Conservation (phyloP, 2,888 invertebrate species). For the Dryadula phaetusa region DNA sequence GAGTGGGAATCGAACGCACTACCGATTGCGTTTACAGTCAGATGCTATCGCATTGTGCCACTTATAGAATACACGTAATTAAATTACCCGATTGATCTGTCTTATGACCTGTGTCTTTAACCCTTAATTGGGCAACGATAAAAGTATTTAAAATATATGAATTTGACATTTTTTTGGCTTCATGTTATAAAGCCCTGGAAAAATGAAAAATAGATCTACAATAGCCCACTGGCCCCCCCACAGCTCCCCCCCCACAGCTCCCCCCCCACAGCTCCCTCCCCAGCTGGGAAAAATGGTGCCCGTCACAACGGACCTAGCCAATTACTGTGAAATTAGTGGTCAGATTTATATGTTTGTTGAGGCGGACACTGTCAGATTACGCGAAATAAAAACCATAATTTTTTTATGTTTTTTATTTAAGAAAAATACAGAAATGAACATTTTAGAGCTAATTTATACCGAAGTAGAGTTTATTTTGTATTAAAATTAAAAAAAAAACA, state of each 20-base stretch:
- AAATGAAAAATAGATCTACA: conserved; percentile 6
- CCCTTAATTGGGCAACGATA: conserved; percentile 7
- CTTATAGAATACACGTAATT: too few relatives aligned
- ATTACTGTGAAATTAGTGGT: not conserved
- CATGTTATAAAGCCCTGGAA: conserved; percentile 6
- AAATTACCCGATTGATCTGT: too few relatives aligned
- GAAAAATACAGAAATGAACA: not conserved
- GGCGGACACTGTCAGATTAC: not conserved
- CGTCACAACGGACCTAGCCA: not conserved
- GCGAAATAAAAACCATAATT: not conserved
- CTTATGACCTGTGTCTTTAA: not conserved
- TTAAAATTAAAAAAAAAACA: conserved; percentile 42
- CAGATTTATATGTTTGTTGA: conserved; percentile 1
- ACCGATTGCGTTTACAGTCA: too few relatives aligned
- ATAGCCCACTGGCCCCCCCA: conserved; percentile 4
- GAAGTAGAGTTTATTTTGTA: conserved; percentile 30
- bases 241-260: too few relatives aligned
- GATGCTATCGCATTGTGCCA: too few relatives aligned
- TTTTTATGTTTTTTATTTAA: conserved; percentile 4
- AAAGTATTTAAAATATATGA: conserved; percentile 9
- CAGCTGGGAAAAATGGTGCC: not conserved
- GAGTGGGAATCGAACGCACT: too few relatives aligned
- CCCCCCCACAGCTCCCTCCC: too few relatives aligned
- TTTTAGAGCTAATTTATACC: not conserved
- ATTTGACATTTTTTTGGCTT: conserved; percentile 4